Conservation (phyloP, 92 coral and sea anemone genomes). For the Epizoanthus rinbou region DNA sequence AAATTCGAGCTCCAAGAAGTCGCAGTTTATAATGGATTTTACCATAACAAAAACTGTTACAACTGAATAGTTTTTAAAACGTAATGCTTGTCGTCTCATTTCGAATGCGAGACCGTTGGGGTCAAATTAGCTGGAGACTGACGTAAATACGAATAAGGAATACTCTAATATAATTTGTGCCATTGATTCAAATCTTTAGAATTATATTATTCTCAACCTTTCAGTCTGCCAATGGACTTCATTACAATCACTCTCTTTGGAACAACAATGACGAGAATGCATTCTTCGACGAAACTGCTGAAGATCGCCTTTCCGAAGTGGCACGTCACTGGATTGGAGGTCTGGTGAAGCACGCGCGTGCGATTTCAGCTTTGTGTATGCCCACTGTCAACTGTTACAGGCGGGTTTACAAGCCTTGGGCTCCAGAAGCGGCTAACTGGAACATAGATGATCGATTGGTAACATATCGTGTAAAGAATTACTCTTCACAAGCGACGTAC, state of each 20-base stretch:
- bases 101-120: no score
- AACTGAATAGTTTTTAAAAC: not conserved
- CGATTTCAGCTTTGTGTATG: conserved; percentile 7
- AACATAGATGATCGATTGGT: conserved; percentile 1
- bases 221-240: conserved; percentile 15
- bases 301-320: conserved; percentile 16
- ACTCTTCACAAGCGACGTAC: conserved; percentile 26
- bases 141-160: no score
- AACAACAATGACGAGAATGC: conserved; percentile 8
- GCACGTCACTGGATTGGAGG: conserved; percentile 30
- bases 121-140: no score
- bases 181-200: not conserved
- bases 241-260: conserved; percentile 34
- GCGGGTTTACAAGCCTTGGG: conserved; percentile 20
- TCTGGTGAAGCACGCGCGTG: conserved; percentile 23
- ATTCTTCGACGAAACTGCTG: not conserved
- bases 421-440: conserved; percentile 27
- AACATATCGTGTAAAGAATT: conserved; percentile 33
- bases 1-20: no score
- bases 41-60: not conserved
- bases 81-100: no score
- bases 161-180: no score
- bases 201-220: not conserved
- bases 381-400: conserved; percentile 39
- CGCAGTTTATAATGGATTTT: no score